A percentile compares a stretch with the other conserved stretches of the same genome.
These are phyloP conservation scores for Bostrychus sinensis DNA, from an alignment of 2,113 vertebrate genomes.

Conservation along the genomic window DNA sequence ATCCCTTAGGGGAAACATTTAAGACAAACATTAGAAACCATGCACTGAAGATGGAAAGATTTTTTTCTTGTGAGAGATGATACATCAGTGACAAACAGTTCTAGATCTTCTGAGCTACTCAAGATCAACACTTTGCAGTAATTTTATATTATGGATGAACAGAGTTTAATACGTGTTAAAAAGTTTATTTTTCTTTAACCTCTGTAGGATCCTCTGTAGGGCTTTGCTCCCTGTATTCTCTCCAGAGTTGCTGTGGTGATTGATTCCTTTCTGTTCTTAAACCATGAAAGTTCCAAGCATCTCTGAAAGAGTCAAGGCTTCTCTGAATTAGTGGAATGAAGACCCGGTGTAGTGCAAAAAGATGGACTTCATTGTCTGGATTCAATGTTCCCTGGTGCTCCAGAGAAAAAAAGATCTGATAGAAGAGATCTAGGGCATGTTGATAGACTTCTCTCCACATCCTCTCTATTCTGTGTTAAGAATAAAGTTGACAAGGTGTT, in stretches of 20 bases:
- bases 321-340: slow-evolving; percentile 21
- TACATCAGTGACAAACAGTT: slow-evolving; percentile 1
- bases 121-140: slow-evolving; percentile 4
- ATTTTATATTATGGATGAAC: slow-evolving; percentile 10
- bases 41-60: slow-evolving; percentile 3
- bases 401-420: slow-evolving; percentile 18
- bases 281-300: slow-evolving; percentile 35
- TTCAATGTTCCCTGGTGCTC: slow-evolving; percentile 25
- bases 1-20: no score
- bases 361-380: slow-evolving; percentile 44
- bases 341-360: slow-evolving; percentile 20
- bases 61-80: slow-evolving; percentile 12
- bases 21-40: slow-evolving; percentile 3
- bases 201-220: slow-evolving; percentile 20
- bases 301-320: slow-evolving; percentile 11
- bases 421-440: slow-evolving; percentile 29
- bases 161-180: slow-evolving; percentile 10
- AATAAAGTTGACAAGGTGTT: slow-evolving; percentile 22
- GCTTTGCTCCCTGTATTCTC: slow-evolving; percentile 20
- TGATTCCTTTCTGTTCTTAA: slow-evolving; percentile 34
- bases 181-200: slow-evolving; percentile 10
- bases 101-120: no score
- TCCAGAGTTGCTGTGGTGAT: slow-evolving; percentile 34
- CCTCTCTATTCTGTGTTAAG: slow-evolving; percentile 25
- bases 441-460: slow-evolving; percentile 35